Evolutionary conservation across 2,113 vertebrate species (phyloP), one percentile per base, ranked within the genome.

Genomic region (Crotophaga sulcirostris): DNA sequence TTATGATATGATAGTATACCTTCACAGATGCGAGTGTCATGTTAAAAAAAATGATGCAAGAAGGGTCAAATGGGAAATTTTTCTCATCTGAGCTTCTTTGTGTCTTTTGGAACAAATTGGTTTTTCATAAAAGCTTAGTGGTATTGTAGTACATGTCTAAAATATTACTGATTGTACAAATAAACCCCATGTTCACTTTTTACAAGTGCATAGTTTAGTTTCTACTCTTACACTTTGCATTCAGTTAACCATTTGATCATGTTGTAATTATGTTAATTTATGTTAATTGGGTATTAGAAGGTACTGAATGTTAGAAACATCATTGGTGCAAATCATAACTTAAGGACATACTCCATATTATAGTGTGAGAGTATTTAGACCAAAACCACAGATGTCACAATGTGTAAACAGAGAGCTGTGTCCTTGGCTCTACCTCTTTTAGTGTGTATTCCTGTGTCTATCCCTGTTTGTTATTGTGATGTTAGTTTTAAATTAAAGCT

Each of bases 401-500:
- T 54, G 21, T 73, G 15, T 52, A 40, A 73, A 29, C 15, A 76
- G 42, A 70, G 42, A 3, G 6, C 9, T 9, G 9, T 66, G 10
- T 33, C 42, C n/a, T n/a, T n/a, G n/a, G n/a, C n/a, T n/a, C n/a
- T n/a, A n/a, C n/a, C n/a, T n/a, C 28, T 51, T 86, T n/a, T 29
- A 36, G 11, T 2, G 7, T 55, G 11, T 44, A 66, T 44, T 8
- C 2, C 13, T 51, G 16, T 18, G 25, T 64, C 52, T 52, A 24
- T 19, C 14, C 10, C 10, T 58, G 15, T 58, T 91, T 58, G 15
- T 58, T 91, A 23, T 29, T 87, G 52, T 76, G 42, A 75, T 59
- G 20, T 52, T 5, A 18, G 6, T 49, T 94, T 81, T 77, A 88
- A 85, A 83, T 83, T 67, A 63, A 95, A 85, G 34, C n/a, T 94